A percentile compares a stretch with the other conserved stretches of the same genome.
These are phyloP conservation scores for Netta rufina DNA, from an alignment of 2,797 vertebrate genomes.

Conservation along the genomic window DNA sequence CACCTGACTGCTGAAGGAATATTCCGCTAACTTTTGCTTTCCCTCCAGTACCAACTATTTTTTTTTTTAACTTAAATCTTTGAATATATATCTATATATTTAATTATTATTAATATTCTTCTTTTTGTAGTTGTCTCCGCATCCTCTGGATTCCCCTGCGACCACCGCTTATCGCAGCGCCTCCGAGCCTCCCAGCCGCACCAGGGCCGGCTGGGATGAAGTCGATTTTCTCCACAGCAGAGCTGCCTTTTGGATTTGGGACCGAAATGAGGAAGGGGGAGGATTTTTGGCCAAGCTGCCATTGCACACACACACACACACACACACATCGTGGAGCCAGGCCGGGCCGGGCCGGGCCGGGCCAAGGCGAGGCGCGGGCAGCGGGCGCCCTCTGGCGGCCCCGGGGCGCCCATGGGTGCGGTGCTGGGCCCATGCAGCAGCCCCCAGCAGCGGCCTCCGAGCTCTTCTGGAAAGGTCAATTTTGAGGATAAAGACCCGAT, in stretches of 20 bases:
- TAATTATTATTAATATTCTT: no score
- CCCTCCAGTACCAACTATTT: not conserved
- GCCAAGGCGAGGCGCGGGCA: no score
- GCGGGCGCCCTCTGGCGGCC: no score
- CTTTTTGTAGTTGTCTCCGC: not conserved
- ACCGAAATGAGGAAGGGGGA: not conserved
- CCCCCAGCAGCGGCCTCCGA: no score
- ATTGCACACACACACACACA: not conserved
- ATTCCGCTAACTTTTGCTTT: not conserved
- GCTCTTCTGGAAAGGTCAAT: no score
- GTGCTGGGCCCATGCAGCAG: no score
- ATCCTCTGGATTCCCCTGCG: not conserved
- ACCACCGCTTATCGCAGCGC: not conserved
- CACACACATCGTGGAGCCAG: no score
- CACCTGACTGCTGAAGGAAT: not conserved
- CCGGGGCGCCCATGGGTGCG: no score
- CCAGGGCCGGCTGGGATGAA: not conserved
- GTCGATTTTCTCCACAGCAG: not conserved
- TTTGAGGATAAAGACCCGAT: no score
- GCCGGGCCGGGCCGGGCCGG: no score
- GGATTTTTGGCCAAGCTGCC: not conserved
- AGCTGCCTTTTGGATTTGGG: not conserved
- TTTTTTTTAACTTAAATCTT: not conserved
- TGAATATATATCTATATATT: no score
- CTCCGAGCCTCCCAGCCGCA: not conserved